Percentiles rank a stretch among this genome's conserved stretches.
Conservation (phyloP, 2,113 vertebrate genomes). For the Dolichotis patagonum region DNA sequence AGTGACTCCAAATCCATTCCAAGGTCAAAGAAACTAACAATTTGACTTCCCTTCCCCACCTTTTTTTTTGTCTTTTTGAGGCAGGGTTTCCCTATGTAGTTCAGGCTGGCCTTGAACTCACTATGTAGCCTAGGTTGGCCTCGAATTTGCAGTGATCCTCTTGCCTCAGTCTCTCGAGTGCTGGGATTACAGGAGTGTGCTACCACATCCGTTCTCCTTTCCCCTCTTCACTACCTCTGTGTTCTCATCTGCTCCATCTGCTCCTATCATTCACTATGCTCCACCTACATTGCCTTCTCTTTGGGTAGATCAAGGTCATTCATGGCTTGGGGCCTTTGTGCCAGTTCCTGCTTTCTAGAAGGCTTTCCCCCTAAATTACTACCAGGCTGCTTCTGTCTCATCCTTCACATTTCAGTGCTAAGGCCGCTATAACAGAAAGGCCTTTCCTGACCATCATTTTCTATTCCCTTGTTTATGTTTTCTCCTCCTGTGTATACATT, state of each 20-base stretch:
- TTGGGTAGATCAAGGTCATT: conserved; percentile 47
- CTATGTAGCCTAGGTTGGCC: background rate
- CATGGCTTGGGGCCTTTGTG: background rate
- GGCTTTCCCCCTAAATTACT: background rate
- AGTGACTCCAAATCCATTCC: background rate
- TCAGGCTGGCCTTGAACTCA: background rate
- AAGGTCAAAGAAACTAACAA: background rate
- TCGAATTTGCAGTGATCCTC: background rate
- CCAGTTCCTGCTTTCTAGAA: conserved; percentile 8
- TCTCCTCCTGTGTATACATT: background rate
- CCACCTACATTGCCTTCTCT: conserved; percentile 20
- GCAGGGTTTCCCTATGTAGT: background rate
- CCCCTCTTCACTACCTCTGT: too few relatives aligned
- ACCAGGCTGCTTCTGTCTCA: background rate
- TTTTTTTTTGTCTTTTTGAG: background rate
- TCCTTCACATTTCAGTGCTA: background rate
- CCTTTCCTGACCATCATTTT: background rate
- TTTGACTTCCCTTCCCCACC: background rate
- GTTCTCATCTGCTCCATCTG: background rate
- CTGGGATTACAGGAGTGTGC: background rate
- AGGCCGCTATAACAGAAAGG: background rate
- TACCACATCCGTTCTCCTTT: background rate
- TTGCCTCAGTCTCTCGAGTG: background rate
- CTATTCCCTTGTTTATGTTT: conserved; percentile 10
- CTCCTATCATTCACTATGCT: background rate